Base-by-base conservation (phyloP, 1,140 invertebrate species). In the Drosophila novamexicana region DNA sequence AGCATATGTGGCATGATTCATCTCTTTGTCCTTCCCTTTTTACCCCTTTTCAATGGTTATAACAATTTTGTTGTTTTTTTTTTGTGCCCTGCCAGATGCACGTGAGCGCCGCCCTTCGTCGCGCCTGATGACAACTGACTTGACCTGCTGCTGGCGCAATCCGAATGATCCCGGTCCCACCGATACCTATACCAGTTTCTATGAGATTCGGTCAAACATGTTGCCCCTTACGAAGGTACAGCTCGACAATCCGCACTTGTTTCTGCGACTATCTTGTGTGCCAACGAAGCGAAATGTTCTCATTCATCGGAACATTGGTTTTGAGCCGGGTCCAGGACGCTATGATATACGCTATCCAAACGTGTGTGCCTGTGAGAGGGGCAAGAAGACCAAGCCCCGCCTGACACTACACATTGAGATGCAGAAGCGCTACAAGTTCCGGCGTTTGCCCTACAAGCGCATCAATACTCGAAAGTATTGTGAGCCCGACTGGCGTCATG, bases 401-500 rank as follows among this genome's bases (percentile, higher is more conserved):
- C 50, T 91, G 12, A 56, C 72, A 16, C 6, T 90, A 4, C 7
- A 56, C 6, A 77, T 91, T 5, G 90, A 91, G 3, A 57, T 63
- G 0, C 83, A 90, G 61, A 91, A 91, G 56, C 72, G 83, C 0
- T 16, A 58, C 0, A 91, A 90, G 70, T 91, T 91, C 22, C 86
- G 90, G 1, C 81, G 86, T 0, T 53, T 62, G 62, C 83, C 86
- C 4, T 91, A 80, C 44, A 61, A 44, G 16, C 52, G 52, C 7
- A 85, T 91, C 45, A 80, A 69, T 18, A 9, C 40, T 1, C 66
- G 68, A 1, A 49, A 14, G 0, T 69, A 66, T n/a, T 82, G 78
- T 29, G 75, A 79, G 5, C 86, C 90, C 1, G 90, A 91, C 37
- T 91, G 83, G 86, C 67, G 68, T 0, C 90, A 91, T 29, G 84